Base-by-base conservation (phyloP, 2,888 invertebrate genomes). In the Biston betularia region DNA sequence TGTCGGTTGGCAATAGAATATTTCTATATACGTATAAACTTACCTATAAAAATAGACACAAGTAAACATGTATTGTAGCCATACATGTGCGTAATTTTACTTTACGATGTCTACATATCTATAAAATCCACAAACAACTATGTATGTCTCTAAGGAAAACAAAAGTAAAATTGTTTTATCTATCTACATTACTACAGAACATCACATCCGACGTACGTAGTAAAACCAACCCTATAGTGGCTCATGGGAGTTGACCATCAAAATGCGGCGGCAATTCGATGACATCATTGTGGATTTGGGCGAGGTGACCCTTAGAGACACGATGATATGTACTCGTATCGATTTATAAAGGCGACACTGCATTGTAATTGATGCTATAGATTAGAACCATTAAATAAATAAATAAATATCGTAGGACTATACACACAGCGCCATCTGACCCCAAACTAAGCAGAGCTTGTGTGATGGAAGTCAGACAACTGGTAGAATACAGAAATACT, bases 201-300 rank as follows among this genome's bases (percentile, higher is more conserved):
- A 50, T 34, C 46, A 44, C 38, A 57, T 49, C 62, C 59, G 57
- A 59, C 34, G 63, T 56, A 58, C 49, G 58, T 63, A 60, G 54
- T 68, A 65, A 68, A 67, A 65, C 61, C 59, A 53, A 42, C 57
- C 62, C 58, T 59, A 35, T 56, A 52, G 11, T 55, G 50, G n/a
- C 72, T 57, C 70, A n/a, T 65, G 69, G 72, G 72, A 65, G 52
- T 63, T 33, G 44, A 44, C 59, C 64, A 67, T 69, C 65, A 67
- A 69, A 69, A 63, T 62, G 56, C 62, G 67, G 69, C 58, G 64
- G 63, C 70, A 68, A 59, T 72, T 61, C 68, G 63, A 72, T 72
- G 72, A 70, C 72, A 67, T 70, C 70, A 68, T 62, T 59, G 62
- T 58, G 68, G 64, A 64, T 46, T 63, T 65, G 68, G 64, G 63